phyloP scores from a whole-genome alignment of 2,797 vertebrate genomes.

The Anguilla obscura region DNA sequence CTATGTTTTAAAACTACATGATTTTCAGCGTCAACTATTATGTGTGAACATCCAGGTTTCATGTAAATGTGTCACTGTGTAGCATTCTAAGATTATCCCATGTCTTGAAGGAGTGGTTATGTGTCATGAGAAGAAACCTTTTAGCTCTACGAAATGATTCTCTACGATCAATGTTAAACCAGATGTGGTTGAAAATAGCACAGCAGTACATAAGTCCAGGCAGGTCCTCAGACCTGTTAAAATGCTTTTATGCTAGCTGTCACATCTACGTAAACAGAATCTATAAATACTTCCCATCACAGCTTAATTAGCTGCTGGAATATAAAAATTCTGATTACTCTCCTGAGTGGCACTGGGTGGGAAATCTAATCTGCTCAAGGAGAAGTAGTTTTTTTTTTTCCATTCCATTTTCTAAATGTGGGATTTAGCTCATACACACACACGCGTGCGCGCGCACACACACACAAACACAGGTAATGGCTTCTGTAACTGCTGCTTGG shows the following conservation, averaged over 20 bases:
- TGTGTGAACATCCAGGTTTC: neutral
- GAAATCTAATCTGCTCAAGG: constrained; percentile 47
- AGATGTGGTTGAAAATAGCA: constrained; percentile 3
- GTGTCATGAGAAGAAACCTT: neutral
- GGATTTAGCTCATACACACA: neutral
- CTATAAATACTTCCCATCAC: constrained; percentile 64
- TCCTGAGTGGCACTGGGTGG: constrained; percentile 56
- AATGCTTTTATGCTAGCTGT: constrained; percentile 56
- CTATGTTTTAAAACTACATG: too few species aligned
- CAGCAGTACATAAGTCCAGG: neutral
- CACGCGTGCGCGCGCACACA: neutral
- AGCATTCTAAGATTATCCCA: neutral
- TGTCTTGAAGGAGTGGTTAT: neutral
- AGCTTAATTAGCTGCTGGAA: constrained; percentile 65
- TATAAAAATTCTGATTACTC: constrained; percentile 59
- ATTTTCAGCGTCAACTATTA: neutral
- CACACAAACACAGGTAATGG: constrained; percentile 46
- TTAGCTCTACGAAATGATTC: neutral
- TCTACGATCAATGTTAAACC: neutral
- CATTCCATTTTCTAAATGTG: constrained; percentile 48
- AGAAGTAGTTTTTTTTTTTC: constrained; percentile 40
- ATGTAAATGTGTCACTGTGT: neutral
- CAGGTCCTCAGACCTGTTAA: constrained; percentile 30
- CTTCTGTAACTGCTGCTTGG: constrained; percentile 53
- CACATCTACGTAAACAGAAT: constrained; percentile 69